Percentiles rank a stretch among this genome's conserved stretches.
phyloP scores from a whole-genome alignment of 1,140 invertebrate genomes.

The Drosophila quadrilineata region DNA sequence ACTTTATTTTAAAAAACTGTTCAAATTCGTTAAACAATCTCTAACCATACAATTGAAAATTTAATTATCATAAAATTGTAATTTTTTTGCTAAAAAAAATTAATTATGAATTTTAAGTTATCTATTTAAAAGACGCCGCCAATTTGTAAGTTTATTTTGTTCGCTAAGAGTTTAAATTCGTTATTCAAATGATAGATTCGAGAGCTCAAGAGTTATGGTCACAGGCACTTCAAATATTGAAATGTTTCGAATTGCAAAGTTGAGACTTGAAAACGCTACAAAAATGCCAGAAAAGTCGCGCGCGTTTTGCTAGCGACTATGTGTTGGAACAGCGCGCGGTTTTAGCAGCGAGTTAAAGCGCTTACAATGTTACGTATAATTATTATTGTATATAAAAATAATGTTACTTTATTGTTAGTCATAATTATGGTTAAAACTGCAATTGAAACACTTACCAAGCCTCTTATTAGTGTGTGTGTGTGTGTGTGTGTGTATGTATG shows the following conservation, averaged over 20 bases:
- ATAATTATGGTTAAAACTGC: conserved; percentile 33
- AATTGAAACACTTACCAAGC: conserved; percentile 69
- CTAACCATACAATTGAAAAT: neutral
- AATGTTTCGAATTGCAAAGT: conserved; percentile 25
- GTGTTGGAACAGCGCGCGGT: conserved; percentile 15
- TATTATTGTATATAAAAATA: conserved; percentile 42
- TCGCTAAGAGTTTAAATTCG: conserved; percentile 45
- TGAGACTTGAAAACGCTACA: conserved; percentile 41
- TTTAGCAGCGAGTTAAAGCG: conserved; percentile 28
- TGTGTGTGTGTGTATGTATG: conserved; percentile 2
- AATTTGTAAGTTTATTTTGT: conserved; percentile 17
- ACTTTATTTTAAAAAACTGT: conserved; percentile 12
- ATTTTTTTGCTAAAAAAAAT: conserved; percentile 4
- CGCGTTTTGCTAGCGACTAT: conserved; percentile 20
- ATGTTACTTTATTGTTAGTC: conserved; percentile 15
- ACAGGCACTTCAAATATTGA: conserved; percentile 67
- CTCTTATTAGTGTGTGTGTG: conserved; percentile 39
- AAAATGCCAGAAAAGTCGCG: conserved; percentile 52
- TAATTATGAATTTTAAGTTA: neutral
- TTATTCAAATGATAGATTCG: conserved; percentile 28
- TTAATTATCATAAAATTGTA: conserved; percentile 8
- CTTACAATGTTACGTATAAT: too few relatives aligned
- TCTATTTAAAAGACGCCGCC: conserved; percentile 37
- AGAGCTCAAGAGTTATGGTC: conserved; percentile 49
- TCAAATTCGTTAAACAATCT: too few relatives aligned